These are phyloP conservation scores for Onychostruthus taczanowskii DNA, from an alignment of 2,113 vertebrate species.

Conservation along the genomic window DNA sequence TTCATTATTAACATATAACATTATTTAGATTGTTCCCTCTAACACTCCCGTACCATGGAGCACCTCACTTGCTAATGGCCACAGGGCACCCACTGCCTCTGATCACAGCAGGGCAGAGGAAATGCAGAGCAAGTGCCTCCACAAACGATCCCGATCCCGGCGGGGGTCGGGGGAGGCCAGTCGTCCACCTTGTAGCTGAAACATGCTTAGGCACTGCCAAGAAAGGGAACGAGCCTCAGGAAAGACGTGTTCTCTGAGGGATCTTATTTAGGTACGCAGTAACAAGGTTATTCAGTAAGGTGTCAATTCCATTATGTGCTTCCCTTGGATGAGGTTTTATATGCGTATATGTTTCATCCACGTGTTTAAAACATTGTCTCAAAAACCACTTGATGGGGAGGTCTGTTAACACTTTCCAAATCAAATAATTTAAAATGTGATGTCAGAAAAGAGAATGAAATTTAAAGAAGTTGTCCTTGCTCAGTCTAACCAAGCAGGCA, in stretches of 20 bases:
- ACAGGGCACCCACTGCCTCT: background rate
- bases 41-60: background rate
- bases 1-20: background rate
- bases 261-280: background rate
- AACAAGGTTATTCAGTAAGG: background rate
- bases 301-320: background rate
- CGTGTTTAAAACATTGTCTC: background rate
- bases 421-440: background rate
- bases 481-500: background rate
- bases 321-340: background rate
- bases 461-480: background rate
- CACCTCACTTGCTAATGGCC: background rate
- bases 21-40: background rate
- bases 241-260: background rate
- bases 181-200: background rate
- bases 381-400: background rate
- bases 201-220: background rate
- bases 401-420: background rate
- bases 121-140: background rate
- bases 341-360: background rate
- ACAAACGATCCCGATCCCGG: accelerated
- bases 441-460: background rate
- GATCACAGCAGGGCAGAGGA: background rate
- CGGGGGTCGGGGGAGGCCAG: background rate
- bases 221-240: background rate